Percentiles rank a stretch among this genome's conserved stretches.
Conservation (phyloP, 2,797 vertebrate species). For the Thalassophryne amazonica region DNA sequence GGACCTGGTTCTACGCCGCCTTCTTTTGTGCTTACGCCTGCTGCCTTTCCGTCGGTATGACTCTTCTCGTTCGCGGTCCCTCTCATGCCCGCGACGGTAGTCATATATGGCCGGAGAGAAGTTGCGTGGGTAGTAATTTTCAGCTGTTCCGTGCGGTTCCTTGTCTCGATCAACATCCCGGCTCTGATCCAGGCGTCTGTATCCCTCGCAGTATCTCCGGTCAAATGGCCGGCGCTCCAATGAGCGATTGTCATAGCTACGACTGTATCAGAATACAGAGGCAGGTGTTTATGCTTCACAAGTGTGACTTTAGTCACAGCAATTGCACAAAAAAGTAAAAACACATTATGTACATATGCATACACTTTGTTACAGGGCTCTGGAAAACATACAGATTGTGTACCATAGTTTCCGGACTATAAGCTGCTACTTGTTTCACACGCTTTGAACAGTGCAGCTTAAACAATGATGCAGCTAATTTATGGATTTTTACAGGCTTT, state of each 20-base stretch:
- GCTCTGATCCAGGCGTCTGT: conserved; percentile 86
- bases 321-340: too few species aligned
- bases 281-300: background rate
- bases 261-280: conserved; percentile 34
- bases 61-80: conserved; percentile 73
- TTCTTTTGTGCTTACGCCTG: conserved; percentile 96
- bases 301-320: too few species aligned
- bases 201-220: conserved; percentile 88
- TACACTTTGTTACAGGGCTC: too few species aligned
- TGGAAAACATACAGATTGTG: too few species aligned
- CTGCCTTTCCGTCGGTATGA: conserved; percentile 88
- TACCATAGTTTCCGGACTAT: too few species aligned
- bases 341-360: too few species aligned
- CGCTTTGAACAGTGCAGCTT: too few species aligned
- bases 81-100: conserved; percentile 84
- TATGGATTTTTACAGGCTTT: too few species aligned
- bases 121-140: conserved; percentile 84
- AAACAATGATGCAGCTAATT: too few species aligned
- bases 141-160: conserved; percentile 75
- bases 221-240: conserved; percentile 86
- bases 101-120: conserved; percentile 84
- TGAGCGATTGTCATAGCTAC: conserved; percentile 88
- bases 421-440: too few species aligned
- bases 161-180: conserved; percentile 83
- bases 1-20: conserved; percentile 94